A percentile compares a stretch with the other conserved stretches of the same genome.
Conservation (phyloP, 2,113 vertebrate genomes). For the Thunnus maccoyii region DNA sequence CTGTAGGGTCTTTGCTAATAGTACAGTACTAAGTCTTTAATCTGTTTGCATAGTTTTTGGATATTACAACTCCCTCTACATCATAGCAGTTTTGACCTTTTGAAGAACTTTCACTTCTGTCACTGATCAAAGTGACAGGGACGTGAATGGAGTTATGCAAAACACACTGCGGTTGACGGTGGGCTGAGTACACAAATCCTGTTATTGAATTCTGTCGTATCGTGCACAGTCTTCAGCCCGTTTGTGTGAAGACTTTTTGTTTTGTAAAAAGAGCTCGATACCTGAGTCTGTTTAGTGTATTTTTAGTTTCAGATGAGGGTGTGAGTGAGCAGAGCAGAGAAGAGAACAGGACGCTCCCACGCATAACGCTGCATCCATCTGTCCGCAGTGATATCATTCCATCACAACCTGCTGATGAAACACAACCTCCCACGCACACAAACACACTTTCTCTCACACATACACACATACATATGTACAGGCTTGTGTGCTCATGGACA, state of each 20-base stretch:
- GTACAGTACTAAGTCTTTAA: neutral
- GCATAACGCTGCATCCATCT: slow-evolving; percentile 68
- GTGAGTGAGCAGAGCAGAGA: slow-evolving; percentile 41
- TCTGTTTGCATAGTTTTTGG: neutral
- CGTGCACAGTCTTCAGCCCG: neutral
- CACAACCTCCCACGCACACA: slow-evolving; percentile 62
- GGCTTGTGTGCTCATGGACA: slow-evolving; percentile 26
- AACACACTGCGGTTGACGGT: neutral
- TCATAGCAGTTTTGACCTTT: slow-evolving; percentile 8
- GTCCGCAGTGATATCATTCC: slow-evolving; percentile 64
- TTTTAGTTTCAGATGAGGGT: slow-evolving; percentile 59
- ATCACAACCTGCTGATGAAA: slow-evolving; percentile 71
- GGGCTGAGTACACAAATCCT: neutral
- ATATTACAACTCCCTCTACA: neutral
- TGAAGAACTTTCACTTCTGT: slow-evolving; percentile 31
- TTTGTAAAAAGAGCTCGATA: slow-evolving; percentile 31
- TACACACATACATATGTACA: slow-evolving; percentile 23
- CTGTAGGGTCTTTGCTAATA: neutral
- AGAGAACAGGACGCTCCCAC: slow-evolving; percentile 70
- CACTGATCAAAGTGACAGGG: neutral
- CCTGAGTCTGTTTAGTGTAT: slow-evolving; percentile 53
- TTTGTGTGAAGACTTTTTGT: neutral
- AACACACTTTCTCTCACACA: slow-evolving; percentile 7
- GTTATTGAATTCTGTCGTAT: neutral
- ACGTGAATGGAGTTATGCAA: neutral